Conservation (phyloP, 1,140 invertebrate genomes). For the Triops longicaudatus region DNA sequence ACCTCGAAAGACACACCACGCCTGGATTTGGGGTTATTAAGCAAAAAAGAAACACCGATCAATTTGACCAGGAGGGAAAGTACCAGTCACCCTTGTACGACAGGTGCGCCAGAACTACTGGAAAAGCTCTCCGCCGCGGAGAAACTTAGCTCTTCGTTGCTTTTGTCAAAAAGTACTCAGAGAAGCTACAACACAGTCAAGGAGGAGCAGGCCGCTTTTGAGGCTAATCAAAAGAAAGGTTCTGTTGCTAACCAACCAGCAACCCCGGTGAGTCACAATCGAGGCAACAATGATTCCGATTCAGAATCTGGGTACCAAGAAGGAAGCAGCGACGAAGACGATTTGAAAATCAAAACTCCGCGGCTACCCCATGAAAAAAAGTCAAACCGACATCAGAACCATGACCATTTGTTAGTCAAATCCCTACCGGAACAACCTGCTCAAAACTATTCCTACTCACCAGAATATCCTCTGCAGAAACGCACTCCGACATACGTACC, state of each 20-base stretch:
- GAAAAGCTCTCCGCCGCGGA: neutral
- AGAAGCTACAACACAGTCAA: conserved; percentile 12
- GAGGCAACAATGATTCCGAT: conserved; percentile 21
- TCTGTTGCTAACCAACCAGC: conserved; percentile 13
- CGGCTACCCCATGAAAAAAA: neutral
- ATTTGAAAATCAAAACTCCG: neutral
- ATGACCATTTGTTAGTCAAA: conserved; percentile 13
- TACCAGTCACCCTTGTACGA: neutral
- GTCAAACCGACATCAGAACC: neutral
- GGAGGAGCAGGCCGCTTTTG: conserved; percentile 13
- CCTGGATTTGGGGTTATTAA: neutral
- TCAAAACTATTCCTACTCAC: conserved; percentile 21
- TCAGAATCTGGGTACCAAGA: conserved; percentile 25
- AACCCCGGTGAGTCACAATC: neutral
- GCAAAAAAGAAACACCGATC: conserved; percentile 14
- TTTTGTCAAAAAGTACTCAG: conserved; percentile 2
- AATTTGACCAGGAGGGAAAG: conserved; percentile 9
- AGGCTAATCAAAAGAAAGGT: neutral
- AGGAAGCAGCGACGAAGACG: conserved; percentile 14
- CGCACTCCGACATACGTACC: conserved; percentile 9
- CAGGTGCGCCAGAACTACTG: neutral
- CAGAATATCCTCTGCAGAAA: conserved; percentile 24
- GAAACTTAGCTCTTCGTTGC: neutral
- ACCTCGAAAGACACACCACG: neutral
- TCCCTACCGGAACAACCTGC: conserved; percentile 21